Base-by-base conservation (phyloP, 2,888 invertebrate genomes). In the Dorcus hopei region DNA sequence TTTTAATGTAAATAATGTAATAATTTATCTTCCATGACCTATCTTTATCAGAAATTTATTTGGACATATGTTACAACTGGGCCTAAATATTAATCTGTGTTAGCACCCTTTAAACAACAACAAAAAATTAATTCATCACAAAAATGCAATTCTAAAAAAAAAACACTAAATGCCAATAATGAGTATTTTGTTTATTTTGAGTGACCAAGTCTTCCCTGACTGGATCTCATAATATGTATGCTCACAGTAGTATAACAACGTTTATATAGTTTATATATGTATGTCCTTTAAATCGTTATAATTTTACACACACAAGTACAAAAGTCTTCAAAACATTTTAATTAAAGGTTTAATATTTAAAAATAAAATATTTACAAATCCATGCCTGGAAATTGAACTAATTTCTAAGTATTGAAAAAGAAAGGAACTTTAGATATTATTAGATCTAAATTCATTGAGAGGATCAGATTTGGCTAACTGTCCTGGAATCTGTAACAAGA, bases 401-500 rank as follows among this genome's bases (percentile, higher is more conserved):
- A 33, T 33, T 33, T 33, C 26, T 33, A 33, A 6, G 26, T 33
- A 6, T 42, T 42, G 4, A 16, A 14, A 42, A 42, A 7, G 6
- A 16, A 7, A 42, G 11, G 14, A 45, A 45, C 16, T 52, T 53
- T 61, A 58, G 56, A 53, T 57, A 63, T 26, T 54, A 49, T 47
- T 57, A 59, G 52, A 47, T 51, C 54, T 59, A 63, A 49, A 55
- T 49, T 62, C 54, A 48, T 48, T 60, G 39, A 60, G 56, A 57
- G 62, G 61, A 61, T 63, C 63, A 59, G 62, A 63, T 26, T 66
- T 67, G 59, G 56, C 65, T 57, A 69, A 61, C 26, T 61, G 58
- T 64, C 74, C 76, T 62, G 75, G 74, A 64, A 71, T 75, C 77
- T 77, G 76, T 72, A 77, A 77, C 74, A 77, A 61, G 48, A 50